phyloP scores from a whole-genome alignment of 64 coral and sea anemone species.

The Porites lutea region DNA sequence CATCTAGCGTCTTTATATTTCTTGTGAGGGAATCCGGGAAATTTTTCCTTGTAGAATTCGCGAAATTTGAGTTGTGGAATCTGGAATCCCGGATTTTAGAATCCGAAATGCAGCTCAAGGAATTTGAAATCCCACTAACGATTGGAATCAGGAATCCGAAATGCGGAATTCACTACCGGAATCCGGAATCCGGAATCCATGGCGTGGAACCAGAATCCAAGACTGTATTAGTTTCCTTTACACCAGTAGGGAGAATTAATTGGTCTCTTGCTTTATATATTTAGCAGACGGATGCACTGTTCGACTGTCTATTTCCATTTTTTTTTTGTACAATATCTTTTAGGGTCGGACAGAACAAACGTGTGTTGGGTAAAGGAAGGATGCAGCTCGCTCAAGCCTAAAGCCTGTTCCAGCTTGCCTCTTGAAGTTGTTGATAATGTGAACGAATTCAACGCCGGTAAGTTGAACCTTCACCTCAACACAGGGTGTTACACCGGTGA shows the following conservation, averaged over 20 bases:
- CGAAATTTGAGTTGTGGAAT: no score
- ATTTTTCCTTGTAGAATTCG: no score
- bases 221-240: no score
- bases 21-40: no score
- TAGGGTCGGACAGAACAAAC: slow-evolving; percentile 55
- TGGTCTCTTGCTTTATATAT: no score
- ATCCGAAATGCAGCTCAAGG: background rate
- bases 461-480: slow-evolving; percentile 61
- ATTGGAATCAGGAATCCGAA: no score
- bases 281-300: background rate
- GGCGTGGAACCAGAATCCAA: no score
- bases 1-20: background rate
- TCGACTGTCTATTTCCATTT: background rate
- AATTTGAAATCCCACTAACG: background rate
- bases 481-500: slow-evolving; percentile 37
- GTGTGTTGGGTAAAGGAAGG: slow-evolving; percentile 67
- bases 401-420: slow-evolving; percentile 55
- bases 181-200: no score
- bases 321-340: background rate
- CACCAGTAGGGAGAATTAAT: no score
- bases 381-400: slow-evolving; percentile 44
- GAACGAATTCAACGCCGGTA: slow-evolving; percentile 1
- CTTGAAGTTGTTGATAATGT: slow-evolving; percentile 56
- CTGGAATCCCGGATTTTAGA: no score
- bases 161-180: no score